These are phyloP conservation scores for Barbus barbus DNA, from an alignment of 2,113 vertebrate species.

Conservation along the genomic window DNA sequence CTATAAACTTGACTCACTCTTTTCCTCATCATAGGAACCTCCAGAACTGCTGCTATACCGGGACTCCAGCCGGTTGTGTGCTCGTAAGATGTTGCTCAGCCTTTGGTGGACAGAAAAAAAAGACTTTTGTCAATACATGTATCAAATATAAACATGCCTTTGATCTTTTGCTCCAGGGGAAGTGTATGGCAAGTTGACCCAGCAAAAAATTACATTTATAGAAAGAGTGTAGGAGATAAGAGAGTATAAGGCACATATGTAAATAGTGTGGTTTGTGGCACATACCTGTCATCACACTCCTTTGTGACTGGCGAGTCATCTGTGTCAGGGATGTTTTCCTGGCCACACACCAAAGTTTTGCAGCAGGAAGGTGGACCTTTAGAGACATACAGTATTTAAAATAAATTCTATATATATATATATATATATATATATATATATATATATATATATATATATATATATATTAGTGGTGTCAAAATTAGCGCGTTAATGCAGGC, in stretches of 20 bases:
- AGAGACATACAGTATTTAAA: background rate
- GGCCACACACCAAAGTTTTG: constrained; percentile 89
- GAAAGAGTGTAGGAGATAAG: background rate
- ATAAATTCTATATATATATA: too few species aligned
- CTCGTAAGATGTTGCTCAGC: constrained; percentile 84
- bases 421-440: too few species aligned
- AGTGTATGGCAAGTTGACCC: background rate
- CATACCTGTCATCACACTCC: constrained; percentile 91
- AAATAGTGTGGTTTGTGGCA: background rate
- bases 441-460: too few species aligned
- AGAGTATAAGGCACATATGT: background rate
- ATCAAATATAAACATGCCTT: background rate
- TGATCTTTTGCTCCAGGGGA: background rate
- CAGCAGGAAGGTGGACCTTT: constrained; percentile 95
- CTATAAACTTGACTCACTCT: constrained; percentile 80
- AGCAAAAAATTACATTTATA: background rate
- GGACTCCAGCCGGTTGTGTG: constrained; percentile 94
- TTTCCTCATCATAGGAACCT: constrained; percentile 97
- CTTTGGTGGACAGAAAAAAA: constrained; percentile 64
- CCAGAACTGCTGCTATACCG: constrained; percentile 98
- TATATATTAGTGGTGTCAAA: too few species aligned
- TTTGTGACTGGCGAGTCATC: constrained; percentile 85
- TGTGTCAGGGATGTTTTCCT: constrained; percentile 86
- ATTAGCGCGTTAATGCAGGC: too few species aligned
- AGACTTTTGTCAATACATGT: background rate